Conservation (phyloP, 2,888 invertebrate species). For the Stratiomys singularior region DNA sequence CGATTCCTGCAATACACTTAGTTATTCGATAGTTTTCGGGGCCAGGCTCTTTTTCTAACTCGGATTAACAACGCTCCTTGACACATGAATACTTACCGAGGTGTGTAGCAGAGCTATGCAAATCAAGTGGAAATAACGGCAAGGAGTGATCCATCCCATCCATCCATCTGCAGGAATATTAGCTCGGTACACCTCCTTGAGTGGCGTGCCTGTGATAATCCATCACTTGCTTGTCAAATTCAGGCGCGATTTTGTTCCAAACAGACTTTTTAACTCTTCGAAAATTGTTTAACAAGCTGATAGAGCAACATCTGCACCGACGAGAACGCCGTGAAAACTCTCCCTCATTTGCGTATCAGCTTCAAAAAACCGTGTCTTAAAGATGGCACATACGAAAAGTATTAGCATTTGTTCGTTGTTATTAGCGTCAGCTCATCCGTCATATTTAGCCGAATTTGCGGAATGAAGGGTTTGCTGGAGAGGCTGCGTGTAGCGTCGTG, state of each 20-base stretch:
- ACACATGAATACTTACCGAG: neutral
- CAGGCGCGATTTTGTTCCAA: constrained; percentile 58
- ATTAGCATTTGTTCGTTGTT: constrained; percentile 29
- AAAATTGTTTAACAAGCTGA: constrained; percentile 49
- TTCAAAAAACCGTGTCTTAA: constrained; percentile 30
- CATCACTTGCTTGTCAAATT: constrained; percentile 65
- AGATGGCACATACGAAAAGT: constrained; percentile 14
- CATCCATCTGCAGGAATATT: neutral
- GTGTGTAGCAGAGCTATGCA: constrained; percentile 16
- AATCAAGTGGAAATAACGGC: constrained; percentile 38
- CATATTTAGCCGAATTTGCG: constrained; percentile 46
- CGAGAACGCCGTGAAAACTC: constrained; percentile 17
- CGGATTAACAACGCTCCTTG: constrained; percentile 16
- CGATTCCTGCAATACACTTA: neutral
- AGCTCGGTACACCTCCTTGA: neutral
- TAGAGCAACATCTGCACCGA: constrained; percentile 48
- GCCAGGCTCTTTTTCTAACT: neutral
- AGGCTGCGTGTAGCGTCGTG: neutral
- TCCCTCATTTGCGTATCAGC: constrained; percentile 50
- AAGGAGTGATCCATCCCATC: constrained; percentile 20
- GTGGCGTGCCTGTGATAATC: constrained; percentile 56
- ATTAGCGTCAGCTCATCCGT: constrained; percentile 48
- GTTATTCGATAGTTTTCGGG: constrained; percentile 7
- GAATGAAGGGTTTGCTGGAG: constrained; percentile 11
- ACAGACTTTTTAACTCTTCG: constrained; percentile 45